These are phyloP conservation scores for Remorina albescens DNA, from an alignment of 2,797 vertebrate genomes.

Conservation along the genomic window DNA sequence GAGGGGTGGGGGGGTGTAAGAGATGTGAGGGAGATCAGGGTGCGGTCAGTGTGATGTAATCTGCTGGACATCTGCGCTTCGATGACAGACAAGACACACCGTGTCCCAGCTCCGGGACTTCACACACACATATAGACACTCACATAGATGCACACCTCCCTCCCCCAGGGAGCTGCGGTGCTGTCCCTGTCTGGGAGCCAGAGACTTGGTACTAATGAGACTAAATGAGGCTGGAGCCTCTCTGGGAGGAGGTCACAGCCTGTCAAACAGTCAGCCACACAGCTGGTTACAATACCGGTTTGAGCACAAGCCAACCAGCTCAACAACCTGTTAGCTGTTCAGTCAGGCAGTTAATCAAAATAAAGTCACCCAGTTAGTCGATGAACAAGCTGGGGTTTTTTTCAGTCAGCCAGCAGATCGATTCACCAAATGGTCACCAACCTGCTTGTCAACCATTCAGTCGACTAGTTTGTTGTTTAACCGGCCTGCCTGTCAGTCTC, in stretches of 20 bases:
- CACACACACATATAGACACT: conserved; percentile 7
- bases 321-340: conserved; percentile 28
- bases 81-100: conserved; percentile 76
- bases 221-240: conserved; percentile 78
- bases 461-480: conserved; percentile 10
- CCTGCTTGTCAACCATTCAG: background rate
- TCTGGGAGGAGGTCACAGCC: conserved; percentile 69
- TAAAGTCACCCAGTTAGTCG: no score
- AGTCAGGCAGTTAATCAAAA: background rate
- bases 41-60: conserved; percentile 82
- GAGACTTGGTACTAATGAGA: conserved; percentile 80
- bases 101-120: conserved; percentile 61
- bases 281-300: conserved; percentile 69
- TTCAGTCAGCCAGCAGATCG: background rate
- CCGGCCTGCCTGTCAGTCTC: conserved; percentile 41
- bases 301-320: conserved; percentile 33
- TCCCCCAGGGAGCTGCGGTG: conserved; percentile 53
- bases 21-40: conserved; percentile 70
- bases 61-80: conserved; percentile 79
- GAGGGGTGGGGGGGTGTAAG: conserved; percentile 25
- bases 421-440: conserved; percentile 1
- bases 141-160: conserved; percentile 31
- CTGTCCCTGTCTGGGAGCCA: conserved; percentile 70
- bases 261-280: conserved; percentile 68
- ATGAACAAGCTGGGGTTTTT: no score